These are phyloP conservation scores for Uloborus diversus DNA, from an alignment of 1,140 invertebrate species.

Conservation along the genomic window DNA sequence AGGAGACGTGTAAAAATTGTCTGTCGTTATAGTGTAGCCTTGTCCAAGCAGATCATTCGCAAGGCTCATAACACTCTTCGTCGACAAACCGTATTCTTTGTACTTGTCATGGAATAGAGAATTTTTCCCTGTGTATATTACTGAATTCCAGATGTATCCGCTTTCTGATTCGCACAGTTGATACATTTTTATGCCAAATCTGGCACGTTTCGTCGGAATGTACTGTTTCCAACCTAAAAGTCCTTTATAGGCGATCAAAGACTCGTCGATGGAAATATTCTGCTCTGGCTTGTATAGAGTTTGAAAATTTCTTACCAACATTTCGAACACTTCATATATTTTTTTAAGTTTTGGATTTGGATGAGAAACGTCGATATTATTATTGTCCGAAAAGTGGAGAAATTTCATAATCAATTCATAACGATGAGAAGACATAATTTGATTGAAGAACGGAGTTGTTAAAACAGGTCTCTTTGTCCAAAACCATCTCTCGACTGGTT, in stretches of 20 bases:
- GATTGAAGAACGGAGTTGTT: neutral
- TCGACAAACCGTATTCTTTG: neutral
- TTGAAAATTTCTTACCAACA: neutral
- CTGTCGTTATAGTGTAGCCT: neutral
- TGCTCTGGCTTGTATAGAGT: neutral
- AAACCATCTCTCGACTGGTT: neutral
- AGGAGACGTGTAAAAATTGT: conserved; percentile 3
- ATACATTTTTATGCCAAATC: neutral
- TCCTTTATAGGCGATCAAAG: neutral
- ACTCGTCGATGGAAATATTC: neutral
- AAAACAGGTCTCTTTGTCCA: neutral
- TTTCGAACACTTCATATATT: neutral
- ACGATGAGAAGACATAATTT: neutral
- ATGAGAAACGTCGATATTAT: neutral
- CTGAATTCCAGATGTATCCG: neutral
- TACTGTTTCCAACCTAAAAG: neutral
- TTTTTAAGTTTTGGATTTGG: neutral
- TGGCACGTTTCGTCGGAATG: neutral
- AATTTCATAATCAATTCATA: neutral
- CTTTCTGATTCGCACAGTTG: neutral
- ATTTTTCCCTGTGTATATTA: neutral
- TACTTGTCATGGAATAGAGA: neutral
- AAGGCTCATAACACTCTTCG: neutral
- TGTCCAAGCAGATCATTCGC: neutral
- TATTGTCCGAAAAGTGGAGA: neutral